A percentile compares a stretch with the other conserved stretches of the same genome.
Conservation (phyloP, 2,797 vertebrate genomes). For the Miichthys miiuy region DNA sequence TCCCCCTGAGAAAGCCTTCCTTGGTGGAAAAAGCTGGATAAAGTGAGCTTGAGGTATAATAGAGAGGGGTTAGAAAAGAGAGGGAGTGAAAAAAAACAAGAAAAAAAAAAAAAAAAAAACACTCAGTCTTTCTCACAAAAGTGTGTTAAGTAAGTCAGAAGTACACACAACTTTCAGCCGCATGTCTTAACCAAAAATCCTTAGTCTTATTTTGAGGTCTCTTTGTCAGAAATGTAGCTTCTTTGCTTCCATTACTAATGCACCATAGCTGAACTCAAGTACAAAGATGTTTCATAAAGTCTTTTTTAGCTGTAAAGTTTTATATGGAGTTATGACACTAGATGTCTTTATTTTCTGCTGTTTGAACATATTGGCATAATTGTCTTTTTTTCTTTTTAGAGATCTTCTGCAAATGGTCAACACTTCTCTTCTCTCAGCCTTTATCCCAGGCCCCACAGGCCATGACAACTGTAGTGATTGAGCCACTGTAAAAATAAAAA, state of each 20-base stretch:
- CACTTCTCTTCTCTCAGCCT: background rate
- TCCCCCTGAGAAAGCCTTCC: constrained; percentile 85
- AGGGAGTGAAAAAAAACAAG: constrained; percentile 57
- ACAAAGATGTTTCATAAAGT: constrained; percentile 5
- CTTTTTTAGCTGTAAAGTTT: background rate
- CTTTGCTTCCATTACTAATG: constrained; percentile 35
- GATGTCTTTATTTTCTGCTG: too few relatives aligned
- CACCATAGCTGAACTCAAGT: constrained; percentile 1
- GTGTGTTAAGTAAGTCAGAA: constrained; percentile 78
- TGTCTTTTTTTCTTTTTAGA: background rate
- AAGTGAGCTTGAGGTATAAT: constrained; percentile 86
- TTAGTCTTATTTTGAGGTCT: constrained; percentile 6
- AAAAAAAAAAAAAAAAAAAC: constrained; percentile 60
- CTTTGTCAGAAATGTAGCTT: constrained; percentile 28
- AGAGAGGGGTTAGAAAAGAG: constrained; percentile 65
- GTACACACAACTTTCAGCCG: constrained; percentile 3
- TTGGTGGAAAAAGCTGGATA: constrained; percentile 84
- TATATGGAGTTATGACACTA: background rate
- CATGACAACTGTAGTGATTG: background rate
- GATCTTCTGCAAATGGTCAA: background rate
- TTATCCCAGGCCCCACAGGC: background rate
- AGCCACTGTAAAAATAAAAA: too few relatives aligned
- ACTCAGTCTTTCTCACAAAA: constrained; percentile 46
- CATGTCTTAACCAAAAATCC: constrained; percentile 23
- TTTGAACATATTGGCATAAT: background rate